phyloP scores from a whole-genome alignment of 2,113 vertebrate species.

The Spizaetus ornatus region DNA sequence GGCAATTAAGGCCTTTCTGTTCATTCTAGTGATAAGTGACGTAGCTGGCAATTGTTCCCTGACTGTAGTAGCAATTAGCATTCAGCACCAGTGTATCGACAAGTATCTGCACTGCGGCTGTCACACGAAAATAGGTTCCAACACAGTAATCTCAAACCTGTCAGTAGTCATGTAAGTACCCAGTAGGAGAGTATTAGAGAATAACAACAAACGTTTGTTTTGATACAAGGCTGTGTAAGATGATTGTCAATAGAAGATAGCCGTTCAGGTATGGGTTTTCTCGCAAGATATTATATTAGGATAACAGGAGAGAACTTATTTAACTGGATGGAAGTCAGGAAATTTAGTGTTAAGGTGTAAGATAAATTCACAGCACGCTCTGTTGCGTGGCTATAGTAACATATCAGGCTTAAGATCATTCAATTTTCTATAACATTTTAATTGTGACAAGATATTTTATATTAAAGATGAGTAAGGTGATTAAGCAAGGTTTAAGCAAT shows the following conservation, averaged over 20 bases:
- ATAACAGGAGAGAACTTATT: neutral
- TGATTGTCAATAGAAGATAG: neutral
- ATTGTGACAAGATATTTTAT: neutral
- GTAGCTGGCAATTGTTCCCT: conserved; percentile 45
- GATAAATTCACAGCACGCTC: neutral
- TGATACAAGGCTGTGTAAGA: neutral
- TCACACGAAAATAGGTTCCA: conserved; percentile 41
- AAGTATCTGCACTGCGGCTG: conserved; percentile 43
- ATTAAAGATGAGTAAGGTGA: neutral
- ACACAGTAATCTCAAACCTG: conserved; percentile 17
- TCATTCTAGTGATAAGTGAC: conserved; percentile 35
- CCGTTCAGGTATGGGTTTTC: neutral
- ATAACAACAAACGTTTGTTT: neutral
- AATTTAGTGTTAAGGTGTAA: neutral
- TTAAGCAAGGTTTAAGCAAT: neutral
- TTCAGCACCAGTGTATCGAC: conserved; percentile 45
- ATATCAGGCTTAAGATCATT: neutral
- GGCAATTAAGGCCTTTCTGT: conserved; percentile 18
- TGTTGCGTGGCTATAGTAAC: neutral
- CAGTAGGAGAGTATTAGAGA: neutral
- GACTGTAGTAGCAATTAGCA: conserved; percentile 40
- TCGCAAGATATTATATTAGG: neutral
- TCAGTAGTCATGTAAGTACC: neutral
- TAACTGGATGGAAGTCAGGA: neutral
- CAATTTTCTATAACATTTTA: neutral